These are phyloP conservation scores for Enteromius viviparus DNA, from an alignment of 2,797 vertebrate genomes.

Conservation along the genomic window DNA sequence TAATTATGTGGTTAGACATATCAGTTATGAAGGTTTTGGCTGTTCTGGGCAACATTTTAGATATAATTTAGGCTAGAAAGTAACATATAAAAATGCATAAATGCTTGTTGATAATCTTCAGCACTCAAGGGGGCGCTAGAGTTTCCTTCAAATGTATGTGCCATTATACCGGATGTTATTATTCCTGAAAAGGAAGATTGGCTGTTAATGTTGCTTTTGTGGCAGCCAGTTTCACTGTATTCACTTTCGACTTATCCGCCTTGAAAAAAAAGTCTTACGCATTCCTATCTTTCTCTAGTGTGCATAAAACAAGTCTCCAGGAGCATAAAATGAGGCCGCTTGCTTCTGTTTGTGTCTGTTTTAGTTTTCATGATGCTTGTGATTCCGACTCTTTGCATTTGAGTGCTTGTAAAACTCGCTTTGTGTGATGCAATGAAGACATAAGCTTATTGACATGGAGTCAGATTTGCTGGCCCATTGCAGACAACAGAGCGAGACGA, in stretches of 20 bases:
- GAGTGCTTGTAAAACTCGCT: background rate
- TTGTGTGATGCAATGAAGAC: background rate
- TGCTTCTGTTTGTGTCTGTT: background rate
- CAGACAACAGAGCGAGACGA: background rate
- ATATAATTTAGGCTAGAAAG: background rate
- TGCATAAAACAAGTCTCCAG: background rate
- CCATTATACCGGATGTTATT: constrained; percentile 16
- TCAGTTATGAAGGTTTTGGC: constrained; percentile 14
- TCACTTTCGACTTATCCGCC: background rate
- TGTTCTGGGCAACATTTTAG: background rate
- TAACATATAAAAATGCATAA: background rate
- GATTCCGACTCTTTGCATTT: background rate
- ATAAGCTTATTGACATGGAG: background rate
- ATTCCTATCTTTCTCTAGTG: background rate
- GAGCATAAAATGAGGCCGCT: background rate
- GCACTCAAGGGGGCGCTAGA: constrained; percentile 5
- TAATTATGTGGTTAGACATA: background rate
- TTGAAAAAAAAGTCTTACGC: background rate
- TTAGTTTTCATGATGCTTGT: background rate
- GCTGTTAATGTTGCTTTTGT: background rate
- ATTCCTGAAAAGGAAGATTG: background rate
- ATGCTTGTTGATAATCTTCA: background rate
- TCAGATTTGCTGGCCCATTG: background rate
- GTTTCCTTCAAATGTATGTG: background rate
- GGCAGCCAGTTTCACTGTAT: background rate